phyloP scores from a whole-genome alignment of 2,888 invertebrate species.

The Bombyx huttoni region DNA sequence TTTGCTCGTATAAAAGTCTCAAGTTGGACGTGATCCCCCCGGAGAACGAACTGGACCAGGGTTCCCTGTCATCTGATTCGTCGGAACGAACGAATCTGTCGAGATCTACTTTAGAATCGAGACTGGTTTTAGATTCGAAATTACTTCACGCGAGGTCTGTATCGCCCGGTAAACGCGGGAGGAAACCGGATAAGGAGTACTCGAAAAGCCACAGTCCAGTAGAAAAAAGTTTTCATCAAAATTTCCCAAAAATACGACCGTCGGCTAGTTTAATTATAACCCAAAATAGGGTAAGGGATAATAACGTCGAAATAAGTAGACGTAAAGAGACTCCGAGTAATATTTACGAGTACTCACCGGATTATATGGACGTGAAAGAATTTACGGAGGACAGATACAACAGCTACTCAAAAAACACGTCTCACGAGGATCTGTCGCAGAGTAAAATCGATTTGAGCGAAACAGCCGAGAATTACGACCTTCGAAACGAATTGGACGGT shows the following conservation, averaged over 20 bases:
- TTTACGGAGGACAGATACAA: slow-evolving; percentile 41
- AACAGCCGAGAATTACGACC: slow-evolving; percentile 59
- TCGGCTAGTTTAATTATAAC: slow-evolving; percentile 47
- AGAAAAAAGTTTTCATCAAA: slow-evolving; percentile 50
- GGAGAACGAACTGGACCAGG: slow-evolving; percentile 53
- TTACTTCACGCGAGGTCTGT: slow-evolving; percentile 50
- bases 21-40: slow-evolving; percentile 62
- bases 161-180: slow-evolving; percentile 46
- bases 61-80: slow-evolving; percentile 54
- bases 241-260: slow-evolving; percentile 37
- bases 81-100: slow-evolving; percentile 48
- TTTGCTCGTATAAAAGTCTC: slow-evolving; percentile 75
- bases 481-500: slow-evolving; percentile 45
- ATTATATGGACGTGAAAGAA: slow-evolving; percentile 47
- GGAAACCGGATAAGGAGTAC: slow-evolving; percentile 44
- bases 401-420: slow-evolving; percentile 30
- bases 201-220: slow-evolving; percentile 65
- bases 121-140: slow-evolving; percentile 34
- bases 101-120: slow-evolving; percentile 46
- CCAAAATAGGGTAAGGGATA: slow-evolving; percentile 27
- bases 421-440: slow-evolving; percentile 37
- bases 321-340: slow-evolving; percentile 32
- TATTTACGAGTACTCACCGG: slow-evolving; percentile 60
- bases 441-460: slow-evolving; percentile 61
- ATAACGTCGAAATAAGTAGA: slow-evolving; percentile 24